A percentile compares a stretch with the other conserved stretches of the same genome.
phyloP scores from a whole-genome alignment of 2,797 vertebrate genomes.

The Sebastes iracundus region DNA sequence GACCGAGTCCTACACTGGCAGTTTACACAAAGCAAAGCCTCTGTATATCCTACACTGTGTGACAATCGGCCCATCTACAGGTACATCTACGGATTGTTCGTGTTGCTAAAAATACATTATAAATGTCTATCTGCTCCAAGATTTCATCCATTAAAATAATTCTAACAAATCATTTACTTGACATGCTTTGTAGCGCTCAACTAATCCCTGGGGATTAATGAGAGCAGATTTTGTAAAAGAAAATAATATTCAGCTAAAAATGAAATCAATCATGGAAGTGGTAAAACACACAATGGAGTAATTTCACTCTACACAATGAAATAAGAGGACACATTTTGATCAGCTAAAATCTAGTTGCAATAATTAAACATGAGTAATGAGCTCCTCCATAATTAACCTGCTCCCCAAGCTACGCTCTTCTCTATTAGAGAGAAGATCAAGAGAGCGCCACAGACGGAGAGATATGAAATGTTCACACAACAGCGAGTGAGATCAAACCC shows the following conservation, averaged over 20 bases:
- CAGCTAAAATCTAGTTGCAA: constrained; percentile 61
- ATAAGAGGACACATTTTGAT: constrained; percentile 57
- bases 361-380: constrained; percentile 79
- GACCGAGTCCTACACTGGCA: constrained; percentile 64
- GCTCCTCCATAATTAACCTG: constrained; percentile 73
- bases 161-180: background rate
- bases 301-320: constrained; percentile 41
- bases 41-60: constrained; percentile 25
- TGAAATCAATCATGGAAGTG: constrained; percentile 37
- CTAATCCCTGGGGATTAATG: background rate
- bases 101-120: background rate
- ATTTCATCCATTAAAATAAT: constrained; percentile 2
- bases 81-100: background rate
- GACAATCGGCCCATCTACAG: constrained; percentile 8
- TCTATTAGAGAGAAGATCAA: constrained; percentile 49
- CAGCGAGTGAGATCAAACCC: constrained; percentile 49
- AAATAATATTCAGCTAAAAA: constrained; percentile 32
- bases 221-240: constrained; percentile 14
- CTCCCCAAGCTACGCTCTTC: constrained; percentile 52
- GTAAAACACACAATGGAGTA: constrained; percentile 35
- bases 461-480: constrained; percentile 53
- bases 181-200: background rate
- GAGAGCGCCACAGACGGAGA: constrained; percentile 39
- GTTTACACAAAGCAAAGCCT: constrained; percentile 29
- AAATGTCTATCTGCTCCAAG: background rate